phyloP scores from a whole-genome alignment of 2,113 vertebrate species.

The Sitta europaea region DNA sequence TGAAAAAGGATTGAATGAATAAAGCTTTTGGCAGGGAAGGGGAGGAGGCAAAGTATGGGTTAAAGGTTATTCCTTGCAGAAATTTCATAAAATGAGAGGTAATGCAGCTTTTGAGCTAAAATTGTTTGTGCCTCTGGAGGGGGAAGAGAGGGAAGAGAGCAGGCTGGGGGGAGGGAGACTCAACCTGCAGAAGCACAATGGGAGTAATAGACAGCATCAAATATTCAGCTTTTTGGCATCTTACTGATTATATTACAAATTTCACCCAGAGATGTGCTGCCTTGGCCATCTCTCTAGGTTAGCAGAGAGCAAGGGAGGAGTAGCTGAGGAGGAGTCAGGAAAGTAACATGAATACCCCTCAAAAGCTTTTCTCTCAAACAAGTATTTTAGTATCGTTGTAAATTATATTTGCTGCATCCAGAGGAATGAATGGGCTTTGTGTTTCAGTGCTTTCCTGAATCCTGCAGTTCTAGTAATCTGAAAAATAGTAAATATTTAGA shows the following conservation, averaged over 20 bases:
- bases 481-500: neutral
- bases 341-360: neutral
- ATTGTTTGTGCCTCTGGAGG: conserved; percentile 27
- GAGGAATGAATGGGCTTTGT: neutral
- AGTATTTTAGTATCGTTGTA: neutral
- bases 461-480: neutral
- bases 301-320: neutral
- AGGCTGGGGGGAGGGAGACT: neutral
- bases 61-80: conserved; percentile 58
- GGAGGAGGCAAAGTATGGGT: conserved; percentile 51
- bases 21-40: conserved; percentile 59
- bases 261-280: neutral
- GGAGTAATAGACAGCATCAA: neutral
- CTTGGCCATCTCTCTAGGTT: neutral
- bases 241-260: neutral
- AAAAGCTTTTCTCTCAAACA: neutral
- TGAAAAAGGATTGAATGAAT: conserved; percentile 59
- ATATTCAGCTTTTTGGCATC: neutral
- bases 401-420: neutral
- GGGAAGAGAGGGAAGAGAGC: neutral
- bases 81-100: conserved; percentile 62
- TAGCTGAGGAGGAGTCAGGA: neutral
- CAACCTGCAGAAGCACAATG: neutral
- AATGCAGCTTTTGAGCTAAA: conserved; percentile 51
- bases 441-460: neutral